A percentile compares a stretch with the other conserved stretches of the same genome.
Evolutionary conservation across 1,140 invertebrate genomes (phyloP).

Genomic region (Microplitis mediator): DNA sequence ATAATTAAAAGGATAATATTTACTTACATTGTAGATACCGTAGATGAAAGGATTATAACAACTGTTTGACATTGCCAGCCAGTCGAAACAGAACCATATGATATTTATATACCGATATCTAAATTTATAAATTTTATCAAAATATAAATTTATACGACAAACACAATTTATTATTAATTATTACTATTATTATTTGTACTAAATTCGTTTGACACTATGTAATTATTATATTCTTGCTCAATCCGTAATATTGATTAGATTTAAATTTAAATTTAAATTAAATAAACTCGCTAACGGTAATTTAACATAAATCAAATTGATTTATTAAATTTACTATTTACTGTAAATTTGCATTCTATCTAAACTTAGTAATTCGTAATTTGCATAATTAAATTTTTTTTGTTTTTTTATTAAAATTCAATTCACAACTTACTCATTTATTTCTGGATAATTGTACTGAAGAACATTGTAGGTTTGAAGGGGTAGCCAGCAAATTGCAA

Average conservation of each 20-base stretch:
- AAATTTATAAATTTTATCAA: conserved; percentile 39
- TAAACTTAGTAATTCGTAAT: too few species aligned
- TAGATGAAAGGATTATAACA: conserved; percentile 88
- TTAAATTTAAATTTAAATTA: neutral
- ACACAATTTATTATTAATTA: neutral
- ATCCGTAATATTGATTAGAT: neutral
- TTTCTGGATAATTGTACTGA: conserved; percentile 71
- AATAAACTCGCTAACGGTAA: neutral
- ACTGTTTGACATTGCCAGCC: conserved; percentile 86
- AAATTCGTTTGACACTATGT: too few species aligned
- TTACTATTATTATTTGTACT: neutral
- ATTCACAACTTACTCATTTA: conserved; percentile 70
- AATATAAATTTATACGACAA: too few species aligned
- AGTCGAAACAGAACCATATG: conserved; percentile 81
- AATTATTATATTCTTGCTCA: neutral
- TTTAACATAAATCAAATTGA: neutral
- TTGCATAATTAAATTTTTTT: neutral
- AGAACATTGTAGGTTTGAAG: conserved; percentile 78
- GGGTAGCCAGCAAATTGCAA: conserved; percentile 82
- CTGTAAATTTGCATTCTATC: too few species aligned
- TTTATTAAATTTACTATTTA: too few species aligned
- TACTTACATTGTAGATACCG: conserved; percentile 83
- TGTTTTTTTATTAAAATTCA: neutral
- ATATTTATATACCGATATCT: conserved; percentile 79
- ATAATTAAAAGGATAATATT: neutral